phyloP scores from a whole-genome alignment of 1,140 invertebrate genomes.

The Neodiprion fabricii region DNA sequence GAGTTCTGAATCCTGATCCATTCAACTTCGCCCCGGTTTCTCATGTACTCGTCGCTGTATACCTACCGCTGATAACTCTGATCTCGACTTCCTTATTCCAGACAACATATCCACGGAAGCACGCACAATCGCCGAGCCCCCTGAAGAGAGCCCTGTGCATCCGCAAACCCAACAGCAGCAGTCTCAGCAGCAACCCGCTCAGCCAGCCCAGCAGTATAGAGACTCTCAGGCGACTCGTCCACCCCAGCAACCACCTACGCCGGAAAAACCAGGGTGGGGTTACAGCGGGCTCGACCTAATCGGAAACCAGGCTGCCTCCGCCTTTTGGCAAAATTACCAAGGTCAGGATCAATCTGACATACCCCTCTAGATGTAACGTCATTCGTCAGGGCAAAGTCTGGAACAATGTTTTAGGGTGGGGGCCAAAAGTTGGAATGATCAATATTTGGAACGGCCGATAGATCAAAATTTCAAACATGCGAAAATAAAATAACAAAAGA shows the following conservation, averaged over 20 bases:
- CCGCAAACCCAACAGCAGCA: constrained; percentile 48
- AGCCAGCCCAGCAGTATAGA: constrained; percentile 49
- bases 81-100: constrained; percentile 30
- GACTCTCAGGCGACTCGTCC: constrained; percentile 53
- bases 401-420: no score
- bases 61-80: not conserved
- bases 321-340: constrained; percentile 89
- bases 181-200: constrained; percentile 19
- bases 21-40: no score
- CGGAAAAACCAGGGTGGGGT: constrained; percentile 67
- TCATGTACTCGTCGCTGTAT: no score
- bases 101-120: constrained; percentile 54
- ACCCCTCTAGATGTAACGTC: no score
- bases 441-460: no score
- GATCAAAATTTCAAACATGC: no score
- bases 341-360: constrained; percentile 64
- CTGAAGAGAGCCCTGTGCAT: constrained; percentile 62
- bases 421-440: no score
- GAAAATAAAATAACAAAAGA: no score
- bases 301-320: constrained; percentile 73
- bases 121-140: constrained; percentile 53
- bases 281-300: constrained; percentile 78
- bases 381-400: no score
- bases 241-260: constrained; percentile 62
- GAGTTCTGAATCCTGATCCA: no score